Percentiles rank a stretch among this genome's conserved stretches.
These are phyloP conservation scores for Anguilla megastoma DNA, from an alignment of 2,797 vertebrate genomes.

Conservation along the genomic window DNA sequence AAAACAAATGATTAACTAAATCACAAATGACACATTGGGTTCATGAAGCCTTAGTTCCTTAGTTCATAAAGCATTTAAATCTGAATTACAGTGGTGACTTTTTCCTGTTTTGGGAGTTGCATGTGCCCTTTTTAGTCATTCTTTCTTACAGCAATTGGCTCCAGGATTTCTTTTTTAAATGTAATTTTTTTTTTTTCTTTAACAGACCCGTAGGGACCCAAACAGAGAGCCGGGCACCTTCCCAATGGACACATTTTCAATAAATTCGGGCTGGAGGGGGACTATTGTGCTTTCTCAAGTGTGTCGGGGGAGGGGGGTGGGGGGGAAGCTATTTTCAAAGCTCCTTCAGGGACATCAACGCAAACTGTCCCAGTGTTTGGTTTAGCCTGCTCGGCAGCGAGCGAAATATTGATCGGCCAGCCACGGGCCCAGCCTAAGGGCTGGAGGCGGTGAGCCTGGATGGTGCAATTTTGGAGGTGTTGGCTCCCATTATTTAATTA, in stretches of 20 bases:
- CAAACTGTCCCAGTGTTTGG: background rate
- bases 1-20: background rate
- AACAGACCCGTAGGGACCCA: background rate
- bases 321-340: constrained; percentile 2
- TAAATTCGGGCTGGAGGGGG: background rate
- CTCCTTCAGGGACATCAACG: background rate
- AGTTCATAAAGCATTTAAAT: background rate
- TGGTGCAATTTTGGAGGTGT: background rate
- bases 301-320: background rate
- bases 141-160: background rate
- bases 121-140: background rate
- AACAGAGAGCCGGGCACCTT: background rate
- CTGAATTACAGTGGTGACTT: background rate
- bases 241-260: background rate
- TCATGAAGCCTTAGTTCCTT: background rate
- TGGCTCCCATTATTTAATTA: constrained; percentile 3
- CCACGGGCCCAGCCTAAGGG: background rate
- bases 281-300: background rate
- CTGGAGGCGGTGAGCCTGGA: background rate
- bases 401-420: background rate
- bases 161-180: background rate
- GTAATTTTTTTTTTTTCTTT: background rate
- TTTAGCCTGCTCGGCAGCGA: background rate
- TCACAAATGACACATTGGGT: background rate
- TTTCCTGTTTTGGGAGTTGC: background rate